Evolutionary conservation across 2,888 invertebrate genomes (phyloP).

Genomic region (Baronia brevicornis): DNA sequence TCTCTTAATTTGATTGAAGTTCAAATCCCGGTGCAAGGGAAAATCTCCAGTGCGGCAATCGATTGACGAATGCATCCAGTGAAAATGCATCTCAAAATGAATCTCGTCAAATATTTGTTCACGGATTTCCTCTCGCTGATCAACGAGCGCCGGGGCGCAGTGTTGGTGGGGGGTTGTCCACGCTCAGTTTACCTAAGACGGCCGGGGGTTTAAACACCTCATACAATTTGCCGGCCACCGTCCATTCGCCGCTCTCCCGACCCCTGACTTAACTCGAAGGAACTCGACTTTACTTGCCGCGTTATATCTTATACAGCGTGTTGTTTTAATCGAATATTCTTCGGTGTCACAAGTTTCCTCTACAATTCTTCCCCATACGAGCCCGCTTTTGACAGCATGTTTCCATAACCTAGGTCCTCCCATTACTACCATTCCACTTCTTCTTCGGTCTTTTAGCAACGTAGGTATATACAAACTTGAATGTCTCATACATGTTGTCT

Average conservation of each 20-base stretch:
- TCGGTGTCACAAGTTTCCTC: not conserved
- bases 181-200: constrained; percentile 56
- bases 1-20: too few species aligned
- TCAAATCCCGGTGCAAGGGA: too few species aligned
- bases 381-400: too few species aligned
- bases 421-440: too few species aligned
- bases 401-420: too few species aligned
- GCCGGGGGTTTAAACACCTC: constrained; percentile 53
- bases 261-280: constrained; percentile 31
- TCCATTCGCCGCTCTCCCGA: constrained; percentile 26
- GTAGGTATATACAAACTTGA: too few species aligned
- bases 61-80: not conserved
- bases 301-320: constrained; percentile 27
- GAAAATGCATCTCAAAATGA: constrained; percentile 5
- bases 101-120: constrained; percentile 11
- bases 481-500: too few species aligned
- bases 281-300: constrained; percentile 30
- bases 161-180: not conserved
- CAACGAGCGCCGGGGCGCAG: not conserved
- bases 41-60: too few species aligned
- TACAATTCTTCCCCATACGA: not conserved
- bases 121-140: constrained; percentile 7
- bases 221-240: constrained; percentile 28
- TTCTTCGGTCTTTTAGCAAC: too few species aligned
- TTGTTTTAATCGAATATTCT: not conserved